Evolutionary conservation across 2,113 vertebrate species (phyloP).

Genomic region (Oreocharis arfaki): DNA sequence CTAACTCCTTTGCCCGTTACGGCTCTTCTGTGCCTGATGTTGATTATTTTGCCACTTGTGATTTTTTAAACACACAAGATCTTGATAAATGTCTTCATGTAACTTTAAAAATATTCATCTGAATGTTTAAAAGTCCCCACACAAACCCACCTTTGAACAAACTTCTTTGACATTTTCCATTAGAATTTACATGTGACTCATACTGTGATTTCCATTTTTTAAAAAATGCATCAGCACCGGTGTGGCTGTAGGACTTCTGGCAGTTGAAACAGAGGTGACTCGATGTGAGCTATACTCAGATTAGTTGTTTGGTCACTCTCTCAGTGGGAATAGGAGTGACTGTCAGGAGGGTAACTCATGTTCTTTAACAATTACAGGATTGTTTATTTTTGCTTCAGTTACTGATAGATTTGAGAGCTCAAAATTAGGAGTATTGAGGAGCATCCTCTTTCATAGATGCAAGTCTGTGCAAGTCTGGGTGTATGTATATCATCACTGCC

Average conservation of each 20-base stretch:
- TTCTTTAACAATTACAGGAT: not conserved
- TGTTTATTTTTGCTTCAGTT: not conserved
- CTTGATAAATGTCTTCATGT: not conserved
- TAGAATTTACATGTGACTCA: not conserved
- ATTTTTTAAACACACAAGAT: not conserved
- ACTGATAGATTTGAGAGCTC: not conserved
- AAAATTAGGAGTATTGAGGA: not conserved
- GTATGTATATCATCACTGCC: not conserved
- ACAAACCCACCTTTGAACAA: not conserved
- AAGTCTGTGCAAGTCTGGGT: not conserved
- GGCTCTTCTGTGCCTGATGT: not conserved
- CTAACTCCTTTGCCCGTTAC: not conserved
- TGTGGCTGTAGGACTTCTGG: not conserved
- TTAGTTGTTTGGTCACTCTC: not conserved
- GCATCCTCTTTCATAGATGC: accelerated
- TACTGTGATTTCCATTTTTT: not conserved
- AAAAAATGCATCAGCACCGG: not conserved
- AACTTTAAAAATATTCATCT: not conserved
- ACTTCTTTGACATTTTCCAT: not conserved
- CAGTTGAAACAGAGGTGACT: not conserved
- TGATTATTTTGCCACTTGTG: not conserved
- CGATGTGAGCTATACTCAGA: not conserved
- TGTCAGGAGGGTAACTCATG: not conserved
- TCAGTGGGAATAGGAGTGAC: not conserved
- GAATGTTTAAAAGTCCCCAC: not conserved